These are phyloP conservation scores for Phaonia tiefii DNA, from an alignment of 2,888 invertebrate species.

Conservation along the genomic window DNA sequence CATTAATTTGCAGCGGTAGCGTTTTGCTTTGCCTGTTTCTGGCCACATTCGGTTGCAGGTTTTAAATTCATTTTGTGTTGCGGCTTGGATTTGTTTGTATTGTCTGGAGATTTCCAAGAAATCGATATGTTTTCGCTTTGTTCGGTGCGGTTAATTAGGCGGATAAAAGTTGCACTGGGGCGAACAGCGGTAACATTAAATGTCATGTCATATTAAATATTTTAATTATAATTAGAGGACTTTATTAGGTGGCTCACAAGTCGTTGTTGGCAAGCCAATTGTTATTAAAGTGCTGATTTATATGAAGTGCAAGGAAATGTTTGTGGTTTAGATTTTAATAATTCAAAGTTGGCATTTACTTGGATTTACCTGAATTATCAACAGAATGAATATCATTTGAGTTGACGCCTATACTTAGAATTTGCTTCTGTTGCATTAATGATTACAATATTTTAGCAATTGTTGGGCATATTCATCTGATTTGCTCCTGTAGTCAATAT, in stretches of 20 bases:
- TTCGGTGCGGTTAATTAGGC: conserved; percentile 53
- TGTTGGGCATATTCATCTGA: too few species aligned
- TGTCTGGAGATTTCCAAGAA: conserved; percentile 65
- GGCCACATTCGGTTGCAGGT: not conserved
- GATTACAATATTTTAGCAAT: too few species aligned
- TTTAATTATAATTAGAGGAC: conserved; percentile 56
- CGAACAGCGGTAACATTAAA: conserved; percentile 42
- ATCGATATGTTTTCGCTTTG: conserved; percentile 59
- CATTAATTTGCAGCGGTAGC: conserved; percentile 1
- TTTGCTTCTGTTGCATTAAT: too few species aligned
- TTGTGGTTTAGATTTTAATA: too few species aligned
- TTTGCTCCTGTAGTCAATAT: too few species aligned
- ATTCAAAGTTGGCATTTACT: too few species aligned
- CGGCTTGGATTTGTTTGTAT: conserved; percentile 43
- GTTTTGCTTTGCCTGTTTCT: not conserved
- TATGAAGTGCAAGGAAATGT: not conserved
- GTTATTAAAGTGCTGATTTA: not conserved
- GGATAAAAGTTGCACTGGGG: conserved; percentile 21
- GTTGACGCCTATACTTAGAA: too few species aligned
- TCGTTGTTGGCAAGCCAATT: too few species aligned
- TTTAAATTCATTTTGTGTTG: not conserved
- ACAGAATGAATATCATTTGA: too few species aligned
- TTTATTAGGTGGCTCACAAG: conserved; percentile 16
- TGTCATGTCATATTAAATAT: conserved; percentile 65
- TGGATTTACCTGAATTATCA: too few species aligned